Base-by-base conservation (phyloP, 2,113 vertebrate species). In the Sorex araneus region DNA sequence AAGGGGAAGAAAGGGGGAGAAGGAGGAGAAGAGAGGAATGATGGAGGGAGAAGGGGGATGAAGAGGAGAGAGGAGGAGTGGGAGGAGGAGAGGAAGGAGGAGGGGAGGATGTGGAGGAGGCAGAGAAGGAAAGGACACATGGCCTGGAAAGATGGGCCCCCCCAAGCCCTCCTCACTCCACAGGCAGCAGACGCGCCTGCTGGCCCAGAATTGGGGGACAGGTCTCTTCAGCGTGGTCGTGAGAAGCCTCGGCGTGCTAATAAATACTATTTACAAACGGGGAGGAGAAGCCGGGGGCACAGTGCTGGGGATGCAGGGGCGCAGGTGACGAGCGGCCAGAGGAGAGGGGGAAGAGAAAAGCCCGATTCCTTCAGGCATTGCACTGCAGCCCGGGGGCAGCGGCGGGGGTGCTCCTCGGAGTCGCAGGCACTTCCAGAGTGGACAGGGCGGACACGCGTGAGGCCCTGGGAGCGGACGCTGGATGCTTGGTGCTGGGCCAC, bases 231-330 rank as follows among this genome's bases (percentile, higher is more conserved):
- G 36, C 34, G 89, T 4, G 40, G 94, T 73, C 83, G 84, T 60
- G 66, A 85, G 94, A 89, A 96, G 94, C 87, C 77, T 96, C 87
- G 73, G 76, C 54, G 89, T 97, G 96, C 98, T 98, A 98, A 98
- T 98, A 98, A 98, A 98, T 98, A 98, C 98, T 98, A 98, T 98
- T 98, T 98, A 98, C 98, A 98, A 97, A 60, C 0, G 73, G 95
- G 91, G 92, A 90, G 77, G 96, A 95, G 93, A 90, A 95, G 89
- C 95, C 1, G 0, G 84, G 66, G 45, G 90, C 89, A 69, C 79
- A 54, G 63, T 74, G 81, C 89, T 5, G 71, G 82, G 87, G 1
- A 3, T 3, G 23, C 77, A 47, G 66, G 69, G 75, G 69, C 71
- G 87, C 66, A 45, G 23, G n/a, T 16, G 96, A 94, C 40, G 74